These are phyloP conservation scores for Ictalurus punctatus DNA, from an alignment of 2,113 vertebrate genomes.

Conservation along the genomic window DNA sequence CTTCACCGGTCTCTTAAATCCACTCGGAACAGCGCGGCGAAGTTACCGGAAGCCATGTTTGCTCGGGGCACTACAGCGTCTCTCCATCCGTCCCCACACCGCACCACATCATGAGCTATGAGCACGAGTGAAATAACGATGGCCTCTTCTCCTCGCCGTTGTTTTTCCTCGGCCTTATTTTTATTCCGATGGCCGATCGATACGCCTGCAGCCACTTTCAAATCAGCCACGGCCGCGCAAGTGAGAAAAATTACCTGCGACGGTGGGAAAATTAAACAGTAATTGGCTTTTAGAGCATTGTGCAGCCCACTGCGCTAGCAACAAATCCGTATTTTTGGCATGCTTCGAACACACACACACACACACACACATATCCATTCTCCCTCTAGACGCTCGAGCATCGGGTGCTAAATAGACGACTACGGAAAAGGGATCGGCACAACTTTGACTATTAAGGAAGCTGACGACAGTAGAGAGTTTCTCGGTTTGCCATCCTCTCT, in stretches of 20 bases:
- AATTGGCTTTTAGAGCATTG: slow-evolving; percentile 59
- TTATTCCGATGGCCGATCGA: slow-evolving; percentile 61
- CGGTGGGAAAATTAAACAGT: slow-evolving; percentile 69
- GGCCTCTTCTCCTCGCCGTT: slow-evolving; percentile 11
- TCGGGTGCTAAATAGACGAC: background rate
- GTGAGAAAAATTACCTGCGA: slow-evolving; percentile 67
- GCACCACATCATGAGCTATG: background rate
- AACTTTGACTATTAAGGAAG: background rate
- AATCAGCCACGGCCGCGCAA: slow-evolving; percentile 45
- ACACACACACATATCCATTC: slow-evolving; percentile 11
- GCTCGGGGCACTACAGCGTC: background rate
- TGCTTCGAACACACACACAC: background rate
- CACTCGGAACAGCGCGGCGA: background rate
- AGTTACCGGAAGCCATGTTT: background rate
- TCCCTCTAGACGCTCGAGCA: background rate
- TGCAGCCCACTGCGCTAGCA: slow-evolving; percentile 59
- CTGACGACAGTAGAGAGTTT: background rate
- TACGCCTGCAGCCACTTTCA: slow-evolving; percentile 60
- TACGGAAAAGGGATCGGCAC: background rate
- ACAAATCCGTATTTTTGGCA: slow-evolving; percentile 64
- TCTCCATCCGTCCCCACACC: background rate
- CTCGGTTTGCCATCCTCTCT: background rate
- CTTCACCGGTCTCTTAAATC: background rate
- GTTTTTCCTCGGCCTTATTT: slow-evolving; percentile 50
- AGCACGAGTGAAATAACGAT: slow-evolving; percentile 3